Conservation (phyloP, 2,888 invertebrate genomes). For the Sinohyriopsis cumingii region DNA sequence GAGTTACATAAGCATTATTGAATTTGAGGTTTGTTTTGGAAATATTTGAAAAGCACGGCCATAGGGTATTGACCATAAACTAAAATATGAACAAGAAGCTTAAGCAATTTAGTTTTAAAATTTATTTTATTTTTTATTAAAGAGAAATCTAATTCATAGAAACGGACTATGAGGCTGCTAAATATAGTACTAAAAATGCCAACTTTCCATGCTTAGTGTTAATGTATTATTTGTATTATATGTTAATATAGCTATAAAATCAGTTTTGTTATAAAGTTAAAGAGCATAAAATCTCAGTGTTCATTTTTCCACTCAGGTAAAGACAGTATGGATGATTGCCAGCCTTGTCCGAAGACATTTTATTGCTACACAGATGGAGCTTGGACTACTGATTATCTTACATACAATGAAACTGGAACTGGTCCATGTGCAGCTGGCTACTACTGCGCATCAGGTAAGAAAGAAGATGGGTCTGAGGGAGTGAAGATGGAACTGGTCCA, state of each 20-base stretch:
- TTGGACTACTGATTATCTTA: constrained; percentile 63
- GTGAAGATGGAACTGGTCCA: no score
- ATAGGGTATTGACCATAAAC: no score
- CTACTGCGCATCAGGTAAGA: constrained; percentile 65
- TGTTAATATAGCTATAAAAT: no score
- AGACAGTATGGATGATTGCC: constrained; percentile 50
- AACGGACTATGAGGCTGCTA: not conserved
- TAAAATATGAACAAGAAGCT: no score
- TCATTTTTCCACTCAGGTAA: constrained; percentile 31
- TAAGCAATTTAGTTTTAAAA: not conserved
- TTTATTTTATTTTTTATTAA: not conserved
- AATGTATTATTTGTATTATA: no score
- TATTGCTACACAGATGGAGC: constrained; percentile 64
- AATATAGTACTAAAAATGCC: not conserved
- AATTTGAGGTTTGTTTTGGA: no score
- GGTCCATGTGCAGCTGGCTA: constrained; percentile 64
- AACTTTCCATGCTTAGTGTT: not conserved
- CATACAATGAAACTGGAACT: constrained; percentile 58
- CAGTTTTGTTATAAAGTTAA: no score
- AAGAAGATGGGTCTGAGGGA: not conserved
- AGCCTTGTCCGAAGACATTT: constrained; percentile 61
- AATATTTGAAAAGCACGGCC: no score
- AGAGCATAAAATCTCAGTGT: not conserved
- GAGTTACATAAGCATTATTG: no score
- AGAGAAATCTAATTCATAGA: not conserved